Percentiles rank a stretch among this genome's conserved stretches.
Evolutionary conservation across 2,888 invertebrate species (phyloP).

Genomic region (Metallyticus violacea): DNA sequence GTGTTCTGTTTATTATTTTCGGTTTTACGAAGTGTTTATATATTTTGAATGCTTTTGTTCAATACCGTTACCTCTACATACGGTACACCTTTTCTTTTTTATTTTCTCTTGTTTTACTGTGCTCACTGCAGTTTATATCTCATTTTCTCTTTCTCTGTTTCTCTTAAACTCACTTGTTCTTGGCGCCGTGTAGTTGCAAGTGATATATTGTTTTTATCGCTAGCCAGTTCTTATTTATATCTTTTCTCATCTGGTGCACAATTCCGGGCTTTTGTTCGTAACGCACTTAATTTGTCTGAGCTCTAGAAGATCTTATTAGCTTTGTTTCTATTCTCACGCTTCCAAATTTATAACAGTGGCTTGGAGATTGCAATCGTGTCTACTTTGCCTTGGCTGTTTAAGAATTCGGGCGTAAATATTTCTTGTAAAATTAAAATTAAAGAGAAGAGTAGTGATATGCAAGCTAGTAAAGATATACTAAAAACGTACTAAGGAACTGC

Average conservation of each 20-base stretch:
- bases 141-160: neutral
- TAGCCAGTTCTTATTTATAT: neutral
- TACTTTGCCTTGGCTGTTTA: neutral
- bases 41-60: neutral
- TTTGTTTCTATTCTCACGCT: neutral
- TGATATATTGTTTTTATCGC: neutral
- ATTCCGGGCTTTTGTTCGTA: neutral
- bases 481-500: too few species aligned
- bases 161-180: neutral
- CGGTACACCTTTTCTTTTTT: neutral
- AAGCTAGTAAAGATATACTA: too few species aligned
- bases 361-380: neutral
- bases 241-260: neutral
- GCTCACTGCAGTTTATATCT: neutral
- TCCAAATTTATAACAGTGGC: neutral
- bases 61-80: neutral
- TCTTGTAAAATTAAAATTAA: too few species aligned
- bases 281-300: neutral
- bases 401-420: too few species aligned
- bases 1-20: neutral
- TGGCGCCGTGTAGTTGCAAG: neutral
- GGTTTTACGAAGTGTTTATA: neutral
- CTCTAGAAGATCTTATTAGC: neutral
- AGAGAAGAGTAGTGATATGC: too few species aligned
- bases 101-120: neutral